Conservation (phyloP, 2,888 invertebrate species). For the Chrysotoxum bicinctum region DNA sequence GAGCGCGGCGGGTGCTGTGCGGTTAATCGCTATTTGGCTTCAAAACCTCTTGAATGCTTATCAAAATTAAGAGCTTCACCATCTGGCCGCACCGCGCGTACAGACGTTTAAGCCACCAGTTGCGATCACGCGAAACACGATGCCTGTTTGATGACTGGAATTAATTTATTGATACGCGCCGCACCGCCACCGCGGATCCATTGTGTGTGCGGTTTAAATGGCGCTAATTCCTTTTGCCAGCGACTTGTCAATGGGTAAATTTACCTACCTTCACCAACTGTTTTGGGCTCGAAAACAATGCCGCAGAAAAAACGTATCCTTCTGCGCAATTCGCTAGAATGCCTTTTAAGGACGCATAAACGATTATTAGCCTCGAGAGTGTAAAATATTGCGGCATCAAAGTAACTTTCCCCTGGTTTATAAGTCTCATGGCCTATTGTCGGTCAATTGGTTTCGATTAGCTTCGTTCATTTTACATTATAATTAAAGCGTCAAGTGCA, state of each 20-base stretch:
- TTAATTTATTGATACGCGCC: slow-evolving; percentile 70
- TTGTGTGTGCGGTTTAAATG: slow-evolving; percentile 41
- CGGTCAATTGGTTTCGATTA: slow-evolving; percentile 31
- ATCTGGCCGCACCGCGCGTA: slow-evolving; percentile 24
- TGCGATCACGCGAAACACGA: slow-evolving; percentile 30
- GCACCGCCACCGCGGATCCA: slow-evolving; percentile 34
- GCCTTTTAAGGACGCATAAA: slow-evolving; percentile 69
- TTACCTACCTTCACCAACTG: background rate
- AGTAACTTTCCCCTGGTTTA: slow-evolving; percentile 65
- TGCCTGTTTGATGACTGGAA: slow-evolving; percentile 38
- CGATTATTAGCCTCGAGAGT: slow-evolving; percentile 63
- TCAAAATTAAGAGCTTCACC: slow-evolving; percentile 64
- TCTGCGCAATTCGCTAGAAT: slow-evolving; percentile 3
- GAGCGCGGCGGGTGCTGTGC: background rate
- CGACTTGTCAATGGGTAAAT: slow-evolving; percentile 9
- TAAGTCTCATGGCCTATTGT: slow-evolving; percentile 45
- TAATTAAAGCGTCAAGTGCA: slow-evolving; percentile 70
- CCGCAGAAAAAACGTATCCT: slow-evolving; percentile 45
- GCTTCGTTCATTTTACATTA: slow-evolving; percentile 52
- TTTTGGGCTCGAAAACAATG: slow-evolving; percentile 65
- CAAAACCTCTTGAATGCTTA: slow-evolving; percentile 47
- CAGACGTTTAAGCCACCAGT: slow-evolving; percentile 7
- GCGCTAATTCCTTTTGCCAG: slow-evolving; percentile 57
- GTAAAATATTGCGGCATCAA: slow-evolving; percentile 58
- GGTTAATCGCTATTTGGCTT: slow-evolving; percentile 28